Base-by-base conservation (phyloP, 2,113 vertebrate species). In the Strix aluco region DNA sequence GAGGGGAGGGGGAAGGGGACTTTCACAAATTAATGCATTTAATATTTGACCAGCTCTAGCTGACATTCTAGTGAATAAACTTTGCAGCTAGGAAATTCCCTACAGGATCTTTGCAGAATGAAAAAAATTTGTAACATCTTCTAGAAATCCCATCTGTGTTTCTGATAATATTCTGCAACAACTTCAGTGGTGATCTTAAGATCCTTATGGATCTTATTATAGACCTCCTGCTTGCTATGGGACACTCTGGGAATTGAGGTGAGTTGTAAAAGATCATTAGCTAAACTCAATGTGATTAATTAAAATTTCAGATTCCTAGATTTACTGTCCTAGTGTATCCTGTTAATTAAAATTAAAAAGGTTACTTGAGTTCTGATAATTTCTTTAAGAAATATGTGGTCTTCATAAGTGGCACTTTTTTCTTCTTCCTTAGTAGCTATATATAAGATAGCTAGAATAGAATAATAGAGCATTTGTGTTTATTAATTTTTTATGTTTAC, bases 121-220 rank as follows among this genome's bases (percentile, higher is more conserved):
- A 81, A 94, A 44, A 81, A 42, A 26, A 89, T 87, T 61, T 72
- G 21, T 65, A 75, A 32, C 46, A 44, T 81, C 38, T 36, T 66
- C 46, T 54, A 34, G 88, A 95, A 95, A 79, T 85, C 73, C 70
- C 65, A 61, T 84, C 86, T 92, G 83, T 72, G 61, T 65, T 92
- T 91, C 81, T 87, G 73, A 66, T 81, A 66, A 36, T 71, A 79
- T 75, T 75, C 62, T 87, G 78, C 16, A 94, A 84, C 19, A 61
- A n/a, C 30, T 87, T 93, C 70, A 72, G 36, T 42, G 40, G 44
- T 5, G 11, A 94, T 82, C 91, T 58, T 13, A 13, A 46, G 89
- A 85, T 95, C 92, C 91, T 62, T 79, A 34, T 80, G 77, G 83
- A 92, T 95, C 77, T 92, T 91, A 40, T n/a, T 84, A 9, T 72